Evolutionary conservation across 2,888 invertebrate genomes (phyloP).

Genomic region (Tolmerus cingulatus): DNA sequence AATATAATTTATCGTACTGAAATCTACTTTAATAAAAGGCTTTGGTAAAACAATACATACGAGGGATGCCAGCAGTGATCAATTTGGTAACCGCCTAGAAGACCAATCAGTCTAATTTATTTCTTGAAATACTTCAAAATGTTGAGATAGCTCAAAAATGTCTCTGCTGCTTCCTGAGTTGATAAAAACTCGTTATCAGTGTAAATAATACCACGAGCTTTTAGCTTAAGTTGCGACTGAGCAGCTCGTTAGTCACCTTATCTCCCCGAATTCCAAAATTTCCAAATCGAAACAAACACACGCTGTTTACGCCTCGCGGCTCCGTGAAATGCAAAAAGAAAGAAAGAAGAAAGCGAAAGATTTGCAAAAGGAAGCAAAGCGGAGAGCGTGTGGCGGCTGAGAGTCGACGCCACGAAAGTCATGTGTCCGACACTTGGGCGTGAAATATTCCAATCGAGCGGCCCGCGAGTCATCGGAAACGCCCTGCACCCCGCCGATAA

Average conservation of each 20-base stretch:
- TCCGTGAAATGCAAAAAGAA: neutral
- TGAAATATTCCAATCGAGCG: slow-evolving; percentile 9
- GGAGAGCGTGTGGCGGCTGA: neutral
- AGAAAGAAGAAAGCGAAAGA: neutral
- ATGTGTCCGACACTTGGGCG: neutral
- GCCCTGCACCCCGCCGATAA: neutral
- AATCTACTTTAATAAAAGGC: too few relatives aligned
- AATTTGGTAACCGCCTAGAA: neutral
- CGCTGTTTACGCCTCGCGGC: neutral
- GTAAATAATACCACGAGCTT: neutral
- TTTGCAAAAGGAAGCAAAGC: neutral
- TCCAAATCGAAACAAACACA: neutral
- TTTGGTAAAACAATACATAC: neutral
- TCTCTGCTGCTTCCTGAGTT: neutral
- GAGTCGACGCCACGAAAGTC: neutral
- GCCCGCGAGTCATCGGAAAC: neutral
- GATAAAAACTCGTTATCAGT: neutral
- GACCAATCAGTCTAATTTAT: neutral
- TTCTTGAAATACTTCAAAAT: neutral
- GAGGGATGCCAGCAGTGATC: neutral
- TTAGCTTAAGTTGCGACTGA: neutral
- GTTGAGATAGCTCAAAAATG: neutral
- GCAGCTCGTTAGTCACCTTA: neutral
- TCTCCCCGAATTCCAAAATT: neutral
- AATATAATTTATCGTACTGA: too few relatives aligned